These are phyloP conservation scores for Pogonocherus hispidulus DNA, from an alignment of 2,888 invertebrate genomes.

Conservation along the genomic window DNA sequence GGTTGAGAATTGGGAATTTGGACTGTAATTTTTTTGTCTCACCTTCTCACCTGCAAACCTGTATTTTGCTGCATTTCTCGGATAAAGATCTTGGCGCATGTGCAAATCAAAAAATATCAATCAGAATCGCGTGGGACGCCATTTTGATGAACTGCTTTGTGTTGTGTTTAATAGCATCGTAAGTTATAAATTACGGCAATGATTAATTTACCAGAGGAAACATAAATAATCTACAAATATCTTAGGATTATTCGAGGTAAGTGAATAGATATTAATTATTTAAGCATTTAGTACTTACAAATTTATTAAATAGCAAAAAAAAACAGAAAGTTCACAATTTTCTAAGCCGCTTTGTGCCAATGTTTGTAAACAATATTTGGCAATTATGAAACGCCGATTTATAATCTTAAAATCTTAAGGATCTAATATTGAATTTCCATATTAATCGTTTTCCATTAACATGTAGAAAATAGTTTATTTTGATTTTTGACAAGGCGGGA, in stretches of 20 bases:
- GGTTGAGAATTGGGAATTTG: no score
- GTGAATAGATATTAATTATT: slow-evolving; percentile 30
- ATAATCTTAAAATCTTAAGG: background rate
- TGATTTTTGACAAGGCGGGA: slow-evolving; percentile 64
- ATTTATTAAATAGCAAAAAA: slow-evolving; percentile 6
- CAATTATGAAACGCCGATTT: background rate
- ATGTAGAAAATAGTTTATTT: slow-evolving; percentile 43
- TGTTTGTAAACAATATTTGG: slow-evolving; percentile 54
- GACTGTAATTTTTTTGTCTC: no score
- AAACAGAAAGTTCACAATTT: slow-evolving; percentile 34
- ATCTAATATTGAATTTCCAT: background rate
- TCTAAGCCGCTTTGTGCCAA: slow-evolving; percentile 48
- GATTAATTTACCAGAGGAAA: slow-evolving; percentile 39
- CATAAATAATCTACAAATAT: slow-evolving; percentile 32
- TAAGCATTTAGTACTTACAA: slow-evolving; percentile 12
- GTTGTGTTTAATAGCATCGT: slow-evolving; percentile 56
- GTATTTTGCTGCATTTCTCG: no score
- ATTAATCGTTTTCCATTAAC: background rate
- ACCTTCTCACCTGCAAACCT: slow-evolving; percentile 41
- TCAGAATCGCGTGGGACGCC: slow-evolving; percentile 68
- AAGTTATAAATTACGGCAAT: slow-evolving; percentile 40
- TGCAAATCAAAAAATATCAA: slow-evolving; percentile 57
- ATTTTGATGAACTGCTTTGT: slow-evolving; percentile 66
- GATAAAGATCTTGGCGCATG: slow-evolving; percentile 54
- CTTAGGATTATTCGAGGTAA: slow-evolving; percentile 47